phyloP scores from a whole-genome alignment of 2,888 invertebrate genomes.

The Drosophila ezoana region DNA sequence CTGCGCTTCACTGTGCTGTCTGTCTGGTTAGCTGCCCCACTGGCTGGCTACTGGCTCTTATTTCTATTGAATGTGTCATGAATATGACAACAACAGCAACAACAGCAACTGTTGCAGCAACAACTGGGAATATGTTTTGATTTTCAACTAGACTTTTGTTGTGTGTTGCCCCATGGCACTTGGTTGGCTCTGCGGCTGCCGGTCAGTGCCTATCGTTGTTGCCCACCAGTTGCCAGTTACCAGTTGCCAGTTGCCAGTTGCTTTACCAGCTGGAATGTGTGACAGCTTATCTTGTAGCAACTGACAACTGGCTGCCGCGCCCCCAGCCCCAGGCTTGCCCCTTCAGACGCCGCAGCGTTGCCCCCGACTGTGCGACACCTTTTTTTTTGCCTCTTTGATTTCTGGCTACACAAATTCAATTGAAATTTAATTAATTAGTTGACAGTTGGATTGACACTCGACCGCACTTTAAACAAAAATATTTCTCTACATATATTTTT shows the following conservation, averaged over 20 bases:
- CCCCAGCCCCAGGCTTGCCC: constrained; percentile 15
- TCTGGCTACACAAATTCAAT: constrained; percentile 82
- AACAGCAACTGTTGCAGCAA: constrained; percentile 19
- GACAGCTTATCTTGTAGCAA: constrained; percentile 83
- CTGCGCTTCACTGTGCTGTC: constrained; percentile 37
- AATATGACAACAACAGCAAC: constrained; percentile 56
- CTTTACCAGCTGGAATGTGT: constrained; percentile 66
- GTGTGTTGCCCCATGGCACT: constrained; percentile 48
- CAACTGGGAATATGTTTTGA: constrained; percentile 69
- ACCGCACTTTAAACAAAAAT: constrained; percentile 52
- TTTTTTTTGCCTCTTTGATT: constrained; percentile 46
- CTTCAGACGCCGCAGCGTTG: constrained; percentile 4
- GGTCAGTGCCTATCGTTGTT: constrained; percentile 36
- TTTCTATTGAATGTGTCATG: constrained; percentile 81
- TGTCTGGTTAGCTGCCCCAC: constrained; percentile 51
- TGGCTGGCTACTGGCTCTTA: constrained; percentile 64
- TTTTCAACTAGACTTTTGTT: constrained; percentile 75
- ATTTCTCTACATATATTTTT: constrained; percentile 20
- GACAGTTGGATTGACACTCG: constrained; percentile 83
- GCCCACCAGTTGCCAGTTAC: constrained; percentile 46
- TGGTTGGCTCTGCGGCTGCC: constrained; percentile 14
- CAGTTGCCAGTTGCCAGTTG: constrained; percentile 35
- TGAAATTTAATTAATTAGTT: constrained; percentile 85
- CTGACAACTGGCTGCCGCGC: constrained; percentile 78
- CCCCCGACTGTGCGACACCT: constrained; percentile 73